Conservation (phyloP, 2,113 vertebrate species). For the Dryoscopus gambensis region DNA sequence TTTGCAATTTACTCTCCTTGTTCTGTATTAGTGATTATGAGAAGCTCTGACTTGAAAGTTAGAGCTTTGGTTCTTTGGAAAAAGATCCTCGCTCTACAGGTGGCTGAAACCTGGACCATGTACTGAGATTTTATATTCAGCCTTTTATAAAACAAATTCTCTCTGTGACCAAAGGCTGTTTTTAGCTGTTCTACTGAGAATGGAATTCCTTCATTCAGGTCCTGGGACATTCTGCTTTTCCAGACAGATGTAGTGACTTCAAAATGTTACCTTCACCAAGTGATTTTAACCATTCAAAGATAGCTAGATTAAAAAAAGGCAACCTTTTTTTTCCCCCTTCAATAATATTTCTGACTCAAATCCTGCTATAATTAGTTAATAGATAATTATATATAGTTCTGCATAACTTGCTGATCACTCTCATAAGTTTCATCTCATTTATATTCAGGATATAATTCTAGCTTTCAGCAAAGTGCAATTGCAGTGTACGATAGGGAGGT, state of each 20-base stretch:
- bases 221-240: background rate
- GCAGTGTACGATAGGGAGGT: background rate
- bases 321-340: background rate
- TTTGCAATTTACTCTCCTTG: background rate
- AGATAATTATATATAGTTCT: background rate
- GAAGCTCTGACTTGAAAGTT: background rate
- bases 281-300: background rate
- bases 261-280: background rate
- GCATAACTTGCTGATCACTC: background rate
- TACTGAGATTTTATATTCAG: background rate
- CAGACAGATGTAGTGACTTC: background rate
- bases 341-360: background rate
- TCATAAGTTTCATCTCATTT: background rate
- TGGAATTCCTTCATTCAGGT: background rate
- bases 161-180: background rate
- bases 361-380: background rate
- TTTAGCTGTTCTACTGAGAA: background rate
- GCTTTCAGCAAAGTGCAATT: conserved; percentile 21
- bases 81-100: accelerated
- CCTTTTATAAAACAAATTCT: background rate
- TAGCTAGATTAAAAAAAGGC: background rate
- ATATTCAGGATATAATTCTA: background rate
- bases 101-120: background rate
- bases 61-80: background rate
- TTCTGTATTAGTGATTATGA: background rate